Conservation (phyloP, 2,797 vertebrate species). For the Pangasius mekongensis region DNA sequence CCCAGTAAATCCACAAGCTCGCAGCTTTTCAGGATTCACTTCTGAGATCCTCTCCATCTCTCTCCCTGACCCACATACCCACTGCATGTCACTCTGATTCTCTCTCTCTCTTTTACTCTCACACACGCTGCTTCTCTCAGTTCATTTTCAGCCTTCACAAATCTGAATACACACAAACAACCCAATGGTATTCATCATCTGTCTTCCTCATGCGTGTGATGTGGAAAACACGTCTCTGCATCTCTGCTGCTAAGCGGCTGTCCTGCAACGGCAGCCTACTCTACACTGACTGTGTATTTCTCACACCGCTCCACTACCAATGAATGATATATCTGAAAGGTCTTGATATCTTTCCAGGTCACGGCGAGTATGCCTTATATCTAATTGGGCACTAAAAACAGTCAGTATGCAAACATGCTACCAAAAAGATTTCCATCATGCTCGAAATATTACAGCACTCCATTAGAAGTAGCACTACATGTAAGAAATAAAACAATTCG, state of each 20-base stretch:
- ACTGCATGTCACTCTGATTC: slow-evolving; percentile 14
- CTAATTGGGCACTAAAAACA: neutral
- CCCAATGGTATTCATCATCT: slow-evolving; percentile 79
- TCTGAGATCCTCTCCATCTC: slow-evolving; percentile 54
- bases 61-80: slow-evolving; percentile 22
- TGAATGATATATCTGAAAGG: slow-evolving; percentile 15
- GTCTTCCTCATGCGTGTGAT: slow-evolving; percentile 77
- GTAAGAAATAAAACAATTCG: neutral
- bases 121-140: slow-evolving; percentile 38
- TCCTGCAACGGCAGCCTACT: slow-evolving; percentile 15
- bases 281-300: neutral
- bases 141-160: slow-evolving; percentile 74
- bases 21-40: slow-evolving; percentile 63
- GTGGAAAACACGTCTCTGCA: slow-evolving; percentile 72
- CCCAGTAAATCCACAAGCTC: slow-evolving; percentile 59
- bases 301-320: neutral
- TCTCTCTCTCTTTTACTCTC: neutral
- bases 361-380: neutral
- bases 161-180: slow-evolving; percentile 81
- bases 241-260: slow-evolving; percentile 70
- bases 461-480: neutral
- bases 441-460: neutral
- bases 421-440: neutral
- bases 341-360: slow-evolving; percentile 11
- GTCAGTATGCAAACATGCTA: neutral